Conservation (phyloP, 1,140 invertebrate species). For the Drosophila nannoptera region DNA sequence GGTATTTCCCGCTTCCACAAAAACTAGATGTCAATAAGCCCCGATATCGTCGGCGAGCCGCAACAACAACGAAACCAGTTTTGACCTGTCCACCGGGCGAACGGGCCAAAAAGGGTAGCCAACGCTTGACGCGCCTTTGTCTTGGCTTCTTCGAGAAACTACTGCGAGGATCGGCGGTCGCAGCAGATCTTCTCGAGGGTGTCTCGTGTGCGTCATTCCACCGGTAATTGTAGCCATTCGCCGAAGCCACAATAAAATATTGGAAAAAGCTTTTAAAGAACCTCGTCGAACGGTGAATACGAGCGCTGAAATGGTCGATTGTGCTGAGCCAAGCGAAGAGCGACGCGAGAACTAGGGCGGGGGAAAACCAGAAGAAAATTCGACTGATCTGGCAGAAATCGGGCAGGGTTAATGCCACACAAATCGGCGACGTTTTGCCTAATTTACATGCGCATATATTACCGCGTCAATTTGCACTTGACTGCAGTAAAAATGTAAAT, state of each 20-base stretch:
- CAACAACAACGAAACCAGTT: constrained; percentile 33
- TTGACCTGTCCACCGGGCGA: not conserved
- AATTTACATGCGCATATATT: constrained; percentile 50
- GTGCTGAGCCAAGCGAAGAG: constrained; percentile 22
- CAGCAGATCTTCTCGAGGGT: too few relatives aligned
- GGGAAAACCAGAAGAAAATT: not conserved
- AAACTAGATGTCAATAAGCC: constrained; percentile 43
- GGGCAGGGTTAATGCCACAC: constrained; percentile 28
- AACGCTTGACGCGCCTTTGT: too few relatives aligned
- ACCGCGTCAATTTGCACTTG: constrained; percentile 43
- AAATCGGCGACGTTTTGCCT: constrained; percentile 44
- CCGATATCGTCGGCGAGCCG: not conserved
- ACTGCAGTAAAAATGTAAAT: constrained; percentile 12
- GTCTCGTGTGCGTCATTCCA: too few relatives aligned
- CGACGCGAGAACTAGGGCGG: not conserved
- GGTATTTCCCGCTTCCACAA: constrained; percentile 30
- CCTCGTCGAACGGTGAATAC: constrained; percentile 13
- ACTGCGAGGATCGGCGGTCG: too few relatives aligned
- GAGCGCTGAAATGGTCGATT: constrained; percentile 14
- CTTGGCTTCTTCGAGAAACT: too few relatives aligned
- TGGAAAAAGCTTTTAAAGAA: constrained; percentile 16
- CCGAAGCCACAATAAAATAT: not conserved
- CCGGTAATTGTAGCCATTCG: constrained; percentile 10
- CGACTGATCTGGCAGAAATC: constrained; percentile 14
- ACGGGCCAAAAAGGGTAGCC: not conserved